Conservation (phyloP, 2,797 vertebrate genomes). For the Phalloptychus januarius region DNA sequence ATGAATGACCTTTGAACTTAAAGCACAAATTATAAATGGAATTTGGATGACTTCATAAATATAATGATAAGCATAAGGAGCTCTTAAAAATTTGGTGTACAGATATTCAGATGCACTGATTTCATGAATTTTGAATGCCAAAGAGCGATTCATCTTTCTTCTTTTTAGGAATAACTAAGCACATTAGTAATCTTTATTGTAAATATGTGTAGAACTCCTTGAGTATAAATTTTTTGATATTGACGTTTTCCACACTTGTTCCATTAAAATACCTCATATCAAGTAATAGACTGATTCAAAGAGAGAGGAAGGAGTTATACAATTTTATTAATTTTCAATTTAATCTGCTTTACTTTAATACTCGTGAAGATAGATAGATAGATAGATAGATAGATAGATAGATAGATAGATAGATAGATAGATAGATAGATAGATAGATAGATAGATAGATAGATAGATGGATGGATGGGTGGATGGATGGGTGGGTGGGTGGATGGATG, state of each 20-base stretch:
- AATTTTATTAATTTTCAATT: background rate
- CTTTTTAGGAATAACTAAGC: background rate
- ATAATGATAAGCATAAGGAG: no score
- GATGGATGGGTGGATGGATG: no score
- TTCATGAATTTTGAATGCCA: background rate
- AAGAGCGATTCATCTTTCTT: background rate
- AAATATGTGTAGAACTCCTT: background rate
- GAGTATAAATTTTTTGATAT: background rate
- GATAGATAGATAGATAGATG: no score
- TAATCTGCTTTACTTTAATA: background rate
- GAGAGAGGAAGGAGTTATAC: background rate
- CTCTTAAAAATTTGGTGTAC: background rate
- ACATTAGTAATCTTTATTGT: background rate
- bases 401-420: background rate
- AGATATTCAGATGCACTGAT: background rate
- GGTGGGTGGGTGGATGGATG: no score
- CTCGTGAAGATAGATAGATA: background rate
- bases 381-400: no score
- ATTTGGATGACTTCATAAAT: background rate
- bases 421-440: no score
- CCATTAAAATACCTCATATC: background rate
- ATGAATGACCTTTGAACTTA: background rate
- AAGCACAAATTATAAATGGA: background rate
- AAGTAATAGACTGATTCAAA: background rate
- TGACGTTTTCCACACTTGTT: background rate